A percentile compares a stretch with the other conserved stretches of the same genome.
phyloP scores from a whole-genome alignment of 1,140 invertebrate genomes.

The Drosophila nikananu region DNA sequence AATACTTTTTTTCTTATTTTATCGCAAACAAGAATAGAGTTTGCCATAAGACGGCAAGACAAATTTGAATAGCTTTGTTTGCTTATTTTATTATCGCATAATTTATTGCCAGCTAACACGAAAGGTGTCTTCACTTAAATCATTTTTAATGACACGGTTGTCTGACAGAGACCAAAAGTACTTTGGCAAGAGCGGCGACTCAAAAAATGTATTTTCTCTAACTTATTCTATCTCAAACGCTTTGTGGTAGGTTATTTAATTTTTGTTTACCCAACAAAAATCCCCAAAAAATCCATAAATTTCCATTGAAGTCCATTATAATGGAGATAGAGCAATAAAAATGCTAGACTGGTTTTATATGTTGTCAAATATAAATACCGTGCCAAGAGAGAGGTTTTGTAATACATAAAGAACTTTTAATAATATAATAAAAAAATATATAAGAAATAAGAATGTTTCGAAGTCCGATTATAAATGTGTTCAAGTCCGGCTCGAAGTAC shows the following conservation, averaged over 20 bases:
- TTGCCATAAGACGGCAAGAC: constrained; percentile 12
- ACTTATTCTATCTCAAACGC: background rate
- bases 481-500: background rate
- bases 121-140: constrained; percentile 47
- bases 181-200: background rate
- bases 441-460: background rate
- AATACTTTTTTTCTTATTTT: background rate
- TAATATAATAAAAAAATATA: background rate
- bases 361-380: constrained; percentile 10
- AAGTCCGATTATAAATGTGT: background rate
- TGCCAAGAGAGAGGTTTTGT: background rate
- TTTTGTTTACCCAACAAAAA: constrained; percentile 10
- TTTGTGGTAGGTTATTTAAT: constrained; percentile 16
- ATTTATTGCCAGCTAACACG: constrained; percentile 45
- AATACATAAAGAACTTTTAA: background rate
- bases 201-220: constrained; percentile 4
- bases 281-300: constrained; percentile 24
- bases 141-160: constrained; percentile 46
- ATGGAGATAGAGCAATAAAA: constrained; percentile 9
- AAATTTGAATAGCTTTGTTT: constrained; percentile 39
- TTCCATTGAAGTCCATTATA: background rate
- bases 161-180: constrained; percentile 19
- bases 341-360: background rate
- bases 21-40: constrained; percentile 14
- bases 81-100: constrained; percentile 14